phyloP scores from a whole-genome alignment of 2,113 vertebrate species.

The Panurus biarmicus region DNA sequence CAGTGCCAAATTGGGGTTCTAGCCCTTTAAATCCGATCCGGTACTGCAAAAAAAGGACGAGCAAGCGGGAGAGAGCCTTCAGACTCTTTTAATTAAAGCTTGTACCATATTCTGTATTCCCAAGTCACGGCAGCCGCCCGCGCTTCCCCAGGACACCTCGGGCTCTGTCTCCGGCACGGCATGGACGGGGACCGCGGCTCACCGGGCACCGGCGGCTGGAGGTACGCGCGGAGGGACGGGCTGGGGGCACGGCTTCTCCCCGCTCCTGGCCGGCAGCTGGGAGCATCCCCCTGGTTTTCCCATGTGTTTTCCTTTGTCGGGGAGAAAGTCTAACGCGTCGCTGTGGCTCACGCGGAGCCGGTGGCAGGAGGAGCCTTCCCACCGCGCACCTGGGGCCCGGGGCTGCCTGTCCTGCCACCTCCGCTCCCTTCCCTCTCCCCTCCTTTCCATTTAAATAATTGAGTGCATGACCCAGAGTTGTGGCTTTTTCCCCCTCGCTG shows the following conservation, averaged over 20 bases:
- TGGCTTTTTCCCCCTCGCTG: not conserved
- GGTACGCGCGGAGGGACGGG: conserved; percentile 54
- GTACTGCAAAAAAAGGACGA: conserved; percentile 65
- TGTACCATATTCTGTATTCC: conserved; percentile 55
- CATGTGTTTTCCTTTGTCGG: not conserved
- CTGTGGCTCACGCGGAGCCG: not conserved
- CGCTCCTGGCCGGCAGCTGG: not conserved
- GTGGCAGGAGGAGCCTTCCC: not conserved
- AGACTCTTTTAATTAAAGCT: conserved; percentile 74
- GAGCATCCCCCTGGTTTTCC: not conserved
- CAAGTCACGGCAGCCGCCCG: conserved; percentile 52
- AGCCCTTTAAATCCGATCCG: conserved; percentile 75
- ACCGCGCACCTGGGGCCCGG: not conserved
- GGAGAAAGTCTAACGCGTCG: not conserved
- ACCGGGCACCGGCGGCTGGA: conserved; percentile 49
- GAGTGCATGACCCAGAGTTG: not conserved
- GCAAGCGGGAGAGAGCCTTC: conserved; percentile 59
- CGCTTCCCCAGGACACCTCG: conserved; percentile 31
- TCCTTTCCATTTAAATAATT: not conserved
- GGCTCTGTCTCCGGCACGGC: not conserved
- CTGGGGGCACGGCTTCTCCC: conserved; percentile 54
- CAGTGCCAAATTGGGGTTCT: conserved; percentile 60
- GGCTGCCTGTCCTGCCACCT: not conserved
- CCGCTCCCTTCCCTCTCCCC: not conserved
- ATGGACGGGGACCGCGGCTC: conserved; percentile 58